Evolutionary conservation across 1,140 invertebrate genomes (phyloP).

Genomic region (Zaprionus kolodkinae): DNA sequence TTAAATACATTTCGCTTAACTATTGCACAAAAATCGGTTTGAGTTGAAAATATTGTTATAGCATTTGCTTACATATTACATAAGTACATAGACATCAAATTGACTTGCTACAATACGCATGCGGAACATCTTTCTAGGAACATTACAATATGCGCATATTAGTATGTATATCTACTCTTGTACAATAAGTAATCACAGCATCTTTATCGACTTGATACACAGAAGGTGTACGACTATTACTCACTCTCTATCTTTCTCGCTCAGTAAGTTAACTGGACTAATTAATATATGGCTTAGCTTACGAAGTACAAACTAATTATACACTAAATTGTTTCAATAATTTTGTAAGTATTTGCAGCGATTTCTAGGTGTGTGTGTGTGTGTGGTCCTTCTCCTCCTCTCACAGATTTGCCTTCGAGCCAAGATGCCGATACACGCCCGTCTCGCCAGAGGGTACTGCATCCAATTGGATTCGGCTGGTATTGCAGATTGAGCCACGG

Average conservation of each 20-base stretch:
- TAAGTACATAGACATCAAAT: constrained; percentile 71
- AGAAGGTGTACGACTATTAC: constrained; percentile 29
- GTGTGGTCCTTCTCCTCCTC: background rate
- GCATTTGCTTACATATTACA: constrained; percentile 44
- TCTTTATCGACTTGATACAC: constrained; percentile 76
- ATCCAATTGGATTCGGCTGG: constrained; percentile 58
- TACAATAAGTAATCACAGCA: constrained; percentile 74
- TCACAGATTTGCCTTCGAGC: constrained; percentile 52
- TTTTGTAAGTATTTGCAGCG: constrained; percentile 13
- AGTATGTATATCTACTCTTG: constrained; percentile 50
- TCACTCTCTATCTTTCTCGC: constrained; percentile 9
- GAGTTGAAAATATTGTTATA: constrained; percentile 43
- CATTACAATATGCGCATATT: constrained; percentile 40
- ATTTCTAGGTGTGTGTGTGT: background rate
- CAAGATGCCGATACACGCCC: constrained; percentile 62
- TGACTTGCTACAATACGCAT: constrained; percentile 51
- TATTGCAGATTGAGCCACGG: constrained; percentile 58
- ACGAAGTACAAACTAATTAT: constrained; percentile 42
- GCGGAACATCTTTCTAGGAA: constrained; percentile 62
- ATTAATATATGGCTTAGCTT: constrained; percentile 60
- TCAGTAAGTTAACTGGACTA: constrained; percentile 55
- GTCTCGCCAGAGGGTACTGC: constrained; percentile 60
- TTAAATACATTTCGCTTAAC: constrained; percentile 59
- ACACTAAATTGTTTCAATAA: constrained; percentile 41
- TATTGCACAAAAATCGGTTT: constrained; percentile 51